Conservation (phyloP, 2,888 invertebrate genomes). For the Chymomyza caudatula region DNA sequence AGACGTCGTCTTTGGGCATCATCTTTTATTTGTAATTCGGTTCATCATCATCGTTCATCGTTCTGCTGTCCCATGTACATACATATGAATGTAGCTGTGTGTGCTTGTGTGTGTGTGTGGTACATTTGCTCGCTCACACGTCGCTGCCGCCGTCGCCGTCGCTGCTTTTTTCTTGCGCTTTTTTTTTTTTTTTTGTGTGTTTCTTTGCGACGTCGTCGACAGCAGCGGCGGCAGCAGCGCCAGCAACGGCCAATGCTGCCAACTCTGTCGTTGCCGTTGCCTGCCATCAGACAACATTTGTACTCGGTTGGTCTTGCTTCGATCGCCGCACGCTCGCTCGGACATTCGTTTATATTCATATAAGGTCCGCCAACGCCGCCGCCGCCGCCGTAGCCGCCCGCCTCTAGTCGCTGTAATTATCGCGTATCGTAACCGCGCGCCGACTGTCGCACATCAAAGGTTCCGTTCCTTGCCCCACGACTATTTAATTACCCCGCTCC, state of each 20-base stretch:
- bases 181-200: constrained; percentile 48
- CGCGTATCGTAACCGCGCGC: neutral
- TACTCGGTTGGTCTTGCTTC: constrained; percentile 74
- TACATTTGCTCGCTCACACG: constrained; percentile 44
- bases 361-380: constrained; percentile 10
- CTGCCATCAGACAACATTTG: constrained; percentile 74
- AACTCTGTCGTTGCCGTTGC: constrained; percentile 60
- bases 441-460: constrained; percentile 20
- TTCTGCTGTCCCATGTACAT: constrained; percentile 71
- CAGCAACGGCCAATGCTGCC: constrained; percentile 66
- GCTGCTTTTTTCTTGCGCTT: constrained; percentile 19
- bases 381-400: constrained; percentile 15
- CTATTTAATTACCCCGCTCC: constrained; percentile 24
- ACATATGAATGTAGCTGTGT: constrained; percentile 44
- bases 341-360: constrained; percentile 11
- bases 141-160: constrained; percentile 16
- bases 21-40: constrained; percentile 78
- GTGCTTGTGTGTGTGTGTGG: constrained; percentile 30
- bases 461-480: neutral
- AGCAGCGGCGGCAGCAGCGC: constrained; percentile 51
- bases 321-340: constrained; percentile 40
- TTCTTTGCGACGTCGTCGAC: constrained; percentile 52
- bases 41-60: constrained; percentile 78
- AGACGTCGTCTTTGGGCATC: constrained; percentile 75
- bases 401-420: constrained; percentile 15